Conservation (phyloP, 2,888 invertebrate genomes). For the Lissocephala sabroskyi region DNA sequence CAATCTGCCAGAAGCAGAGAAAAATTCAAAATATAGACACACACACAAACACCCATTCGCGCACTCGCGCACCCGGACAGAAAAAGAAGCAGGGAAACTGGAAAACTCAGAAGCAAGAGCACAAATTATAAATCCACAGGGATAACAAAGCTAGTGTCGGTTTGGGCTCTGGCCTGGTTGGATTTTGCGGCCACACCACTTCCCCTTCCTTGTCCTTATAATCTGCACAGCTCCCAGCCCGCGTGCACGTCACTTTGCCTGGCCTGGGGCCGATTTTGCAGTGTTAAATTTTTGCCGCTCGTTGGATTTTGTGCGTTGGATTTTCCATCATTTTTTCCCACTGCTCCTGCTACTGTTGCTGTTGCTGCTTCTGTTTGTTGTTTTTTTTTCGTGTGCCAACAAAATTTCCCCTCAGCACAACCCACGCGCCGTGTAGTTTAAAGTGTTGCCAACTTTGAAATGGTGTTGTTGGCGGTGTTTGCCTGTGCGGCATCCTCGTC, state of each 20-base stretch:
- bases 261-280: constrained; percentile 31
- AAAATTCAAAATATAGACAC: constrained; percentile 12
- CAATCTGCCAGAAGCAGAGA: constrained; percentile 6
- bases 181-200: constrained; percentile 4
- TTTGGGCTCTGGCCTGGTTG: constrained; percentile 4
- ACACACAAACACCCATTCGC: constrained; percentile 25
- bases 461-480: constrained; percentile 19
- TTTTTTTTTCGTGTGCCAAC: background rate
- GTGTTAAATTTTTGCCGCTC: constrained; percentile 18
- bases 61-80: constrained; percentile 14
- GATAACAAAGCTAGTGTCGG: constrained; percentile 17
- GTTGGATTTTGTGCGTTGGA: constrained; percentile 6
- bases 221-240: constrained; percentile 8
- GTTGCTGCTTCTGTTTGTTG: background rate
- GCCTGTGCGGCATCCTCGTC: too few species aligned
- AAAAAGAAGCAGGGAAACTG: too few species aligned
- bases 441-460: constrained; percentile 22
- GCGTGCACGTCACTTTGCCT: constrained; percentile 12
- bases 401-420: constrained; percentile 14
- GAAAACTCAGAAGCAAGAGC: constrained; percentile 5
- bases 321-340: too few species aligned
- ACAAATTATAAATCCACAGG: constrained; percentile 37
- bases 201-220: constrained; percentile 12
- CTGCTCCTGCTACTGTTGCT: constrained; percentile 1
- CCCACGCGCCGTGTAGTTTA: constrained; percentile 23